Base-by-base conservation (phyloP, 2,797 vertebrate genomes). In the Phoxinus dragarum region DNA sequence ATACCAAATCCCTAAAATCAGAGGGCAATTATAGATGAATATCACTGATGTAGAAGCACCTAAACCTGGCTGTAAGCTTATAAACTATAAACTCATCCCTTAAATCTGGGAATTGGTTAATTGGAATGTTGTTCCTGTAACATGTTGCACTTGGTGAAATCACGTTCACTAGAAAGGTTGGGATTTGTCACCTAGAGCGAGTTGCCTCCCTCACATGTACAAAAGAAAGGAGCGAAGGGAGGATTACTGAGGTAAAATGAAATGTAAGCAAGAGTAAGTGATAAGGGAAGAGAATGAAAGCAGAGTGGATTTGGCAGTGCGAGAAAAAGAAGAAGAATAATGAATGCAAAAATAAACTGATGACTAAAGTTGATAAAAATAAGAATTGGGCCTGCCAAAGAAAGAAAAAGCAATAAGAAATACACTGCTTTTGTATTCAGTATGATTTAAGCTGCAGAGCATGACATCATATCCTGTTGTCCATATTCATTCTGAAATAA, bases 261-360 rank as follows among this genome's bases (percentile, higher is more conserved):
- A 6, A 73, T 23, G 68, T 23, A 61, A 82, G 80, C 27, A 47
- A 38, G 19, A 73, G 52, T 52, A 82, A 82, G 80, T 59, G 16
- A 71, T 72, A 59, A 56, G 17, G 3, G 1, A n/a, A 82, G 54
- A 64, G n/a, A 40, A 10, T 80, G 64, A 80, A 67, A 34, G 78
- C 27, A 67, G 42, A 68, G 78, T 68, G 64, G 27, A 68, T 27
- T 80, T 40, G n/a, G 11, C 1, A 5, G 4, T 31, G 52, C 4
- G 44, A 47, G 14, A 47, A 47, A 82, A 23, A 54, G 14, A 21
- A 64, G 36, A 27, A 12, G n/a, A 27, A 72, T 34, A 6, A 44
- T 44, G 17, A 42, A 44, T 31, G 34, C 4, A 44, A 68, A n/a
- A 80, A 23, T 56, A 66, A 52, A 76, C 16, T 16, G 16, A 40